Conservation (phyloP, 2,797 vertebrate genomes). For the Spondyliosoma cantharus region DNA sequence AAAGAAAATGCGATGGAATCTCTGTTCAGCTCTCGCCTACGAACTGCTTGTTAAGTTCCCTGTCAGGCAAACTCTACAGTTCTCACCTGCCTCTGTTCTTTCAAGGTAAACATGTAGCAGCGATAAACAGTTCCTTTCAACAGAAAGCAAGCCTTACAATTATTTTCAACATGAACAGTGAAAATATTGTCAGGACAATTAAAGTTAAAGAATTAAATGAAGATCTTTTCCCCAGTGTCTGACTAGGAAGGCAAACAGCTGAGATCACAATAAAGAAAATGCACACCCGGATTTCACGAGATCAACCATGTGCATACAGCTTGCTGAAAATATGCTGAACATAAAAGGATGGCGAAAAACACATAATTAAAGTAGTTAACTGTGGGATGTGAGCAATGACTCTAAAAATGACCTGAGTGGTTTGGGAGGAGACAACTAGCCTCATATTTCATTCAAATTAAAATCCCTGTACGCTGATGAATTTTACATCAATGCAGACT, state of each 20-base stretch:
- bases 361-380: not conserved
- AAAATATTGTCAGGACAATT: not conserved
- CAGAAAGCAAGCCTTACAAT: not conserved
- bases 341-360: not conserved
- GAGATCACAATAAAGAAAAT: not conserved
- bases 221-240: not conserved
- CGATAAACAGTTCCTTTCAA: not conserved
- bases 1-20: constrained; percentile 16
- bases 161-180: constrained; percentile 2
- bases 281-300: not conserved
- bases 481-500: not conserved
- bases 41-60: not conserved
- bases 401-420: not conserved
- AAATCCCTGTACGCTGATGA: not conserved
- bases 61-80: not conserved
- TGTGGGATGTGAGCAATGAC: not conserved
- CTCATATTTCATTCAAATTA: constrained; percentile 1
- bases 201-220: not conserved
- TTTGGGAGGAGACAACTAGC: constrained; percentile 4
- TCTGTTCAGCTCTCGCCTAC: not conserved
- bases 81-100: not conserved
- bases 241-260: not conserved
- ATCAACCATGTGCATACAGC: not conserved
- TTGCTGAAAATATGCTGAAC: constrained; percentile 3
- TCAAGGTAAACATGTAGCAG: not conserved